Evolutionary conservation across 2,797 vertebrate genomes (phyloP), one percentile per base, ranked within the genome.

Genomic region (Platyrinchus mystaceus): DNA sequence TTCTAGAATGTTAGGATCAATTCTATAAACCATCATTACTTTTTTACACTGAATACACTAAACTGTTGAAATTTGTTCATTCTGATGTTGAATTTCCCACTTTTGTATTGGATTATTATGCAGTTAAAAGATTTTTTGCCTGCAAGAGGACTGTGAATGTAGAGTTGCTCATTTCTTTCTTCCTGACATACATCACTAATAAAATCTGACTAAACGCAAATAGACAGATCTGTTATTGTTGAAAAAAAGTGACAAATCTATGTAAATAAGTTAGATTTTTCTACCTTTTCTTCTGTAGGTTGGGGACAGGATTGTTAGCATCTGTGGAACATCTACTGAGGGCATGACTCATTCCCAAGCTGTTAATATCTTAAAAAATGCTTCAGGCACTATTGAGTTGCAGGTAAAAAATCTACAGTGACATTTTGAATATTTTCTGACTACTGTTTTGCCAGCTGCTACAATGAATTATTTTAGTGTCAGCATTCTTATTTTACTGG

Each of bases 321-420:
- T 99, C 94, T 98, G 98, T 93, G 99, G 99, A 84, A 98, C 98
- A 17, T 97, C 98, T 11, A 98, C 99, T 1, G 99, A 99, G 82
- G 98, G 98, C 84, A 99, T 99, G 99, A 99, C 98, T 97, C 99
- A 99, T 92, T 98, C 98, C 2, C 99, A 99, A 96, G 99, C 99
- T 21, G 99, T 99, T 93, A 97, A 96, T 77, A 97, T 99, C 89
- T 97, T 99, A 85, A 99, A 99, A 97, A 99, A 97, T 92, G 98
- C 99, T 90, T 98, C 98, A 2, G 99, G 99, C 82, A 98, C 98
- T 73, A 98, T 99, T 77, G 98, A 99, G 88, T 98, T 99, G 83
- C 99, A 99, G 99, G 99, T 99, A 97, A 96, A 87, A 67, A 88
- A 37, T 63, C 30, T 47, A 60, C 11, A n/a, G 59, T 81, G 76